Evolutionary conservation across 2,888 invertebrate species (phyloP), one percentile per base, ranked within the genome.

Genomic region (Cinara cedri): DNA sequence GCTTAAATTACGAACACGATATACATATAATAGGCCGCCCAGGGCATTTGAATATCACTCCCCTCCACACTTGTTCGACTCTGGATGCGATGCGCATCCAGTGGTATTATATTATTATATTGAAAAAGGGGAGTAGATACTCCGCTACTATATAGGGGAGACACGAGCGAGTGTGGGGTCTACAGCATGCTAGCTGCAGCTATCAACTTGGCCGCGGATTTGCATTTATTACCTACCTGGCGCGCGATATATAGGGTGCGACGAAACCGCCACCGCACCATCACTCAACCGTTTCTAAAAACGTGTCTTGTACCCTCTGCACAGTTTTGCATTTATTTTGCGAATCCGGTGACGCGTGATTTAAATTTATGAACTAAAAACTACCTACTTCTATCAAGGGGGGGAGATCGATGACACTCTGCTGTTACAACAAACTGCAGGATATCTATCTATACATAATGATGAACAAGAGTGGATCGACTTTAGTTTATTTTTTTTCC

Each of bases 221-320:
- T 78, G 78, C 78, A 78, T 78, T 76, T 76, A 76, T 76, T 76
- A 76, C 66, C 76, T 76, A 68, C 76, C 76, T 68, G 76, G 68
- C 46, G 76, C 16, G 21, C 51, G 54, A 16, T 11, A n/a, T n/a
- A n/a, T n/a, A n/a, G n/a, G n/a, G 49, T 26, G 62, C 51, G 62
- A 74, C 62, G 62, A 51, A 68, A 76, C 76, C 66, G 46, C 66
- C 46, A 57, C 55, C 57, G 46, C 46, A 57, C 55, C 57, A 46
- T 76, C 68, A 26, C 24, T 54, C 75, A 55, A n/a, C 54, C 24
- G 76, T 57, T 57, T 76, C 68, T 57, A 76, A 76, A 76, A 76
- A 57, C 68, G 76, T 57, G 76, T 76, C 65, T 68, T 76, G 54
- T 66, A 55, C 76, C 66, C n/a, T n/a, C n/a, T n/a, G n/a, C 34